Base-by-base conservation (phyloP, 2,888 invertebrate species). In the Loripinus fragilis region DNA sequence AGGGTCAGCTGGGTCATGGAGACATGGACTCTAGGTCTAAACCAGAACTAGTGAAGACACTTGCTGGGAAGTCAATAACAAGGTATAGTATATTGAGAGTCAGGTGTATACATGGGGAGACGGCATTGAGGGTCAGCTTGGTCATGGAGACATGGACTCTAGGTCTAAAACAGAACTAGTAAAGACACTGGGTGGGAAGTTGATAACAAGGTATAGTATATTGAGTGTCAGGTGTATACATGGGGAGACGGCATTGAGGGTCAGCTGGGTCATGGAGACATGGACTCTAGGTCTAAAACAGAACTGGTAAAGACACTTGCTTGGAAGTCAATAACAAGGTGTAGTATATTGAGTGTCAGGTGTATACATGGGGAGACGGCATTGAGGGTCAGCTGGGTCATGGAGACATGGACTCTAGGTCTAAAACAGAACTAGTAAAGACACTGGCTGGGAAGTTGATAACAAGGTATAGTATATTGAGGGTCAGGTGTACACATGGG, bases 101-200 rank as follows among this genome's bases (percentile, higher is more conserved):
- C 93, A 95, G 48, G 95, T 96, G 1, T 96, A 95, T 90, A 95
- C 95, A 0, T 96, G 96, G 96, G 96, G 96, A 25, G 95, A 95
- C 88, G 96, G 96, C 28, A 92, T 93, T 10, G 94, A 95, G 88
- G 96, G 96, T 0, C 96, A 96, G 90, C 93, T 96, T 67, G 96
- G 96, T 48, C 91, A 94, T 77, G 94, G 94, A 0, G 89, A 91
- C 64, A 85, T 86, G 2, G 87, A 88, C 55, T 85, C 95, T 94
- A 94, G 94, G 76, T 94, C 94, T 65, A 94, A 94, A 88, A 96
- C 96, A 0, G 94, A 94, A 65, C 94, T 95, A 74, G 95, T 96
- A 65, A 95, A 95, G 85, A 94, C 95, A 30, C 93, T 96, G 23
- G 94, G 95, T 80, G 95, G 95, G 65, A 95, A 96, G 90, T 95